Evolutionary conservation across 2,888 invertebrate species (phyloP), one percentile per base, ranked within the genome.

Genomic region (Doris montereyensis): DNA sequence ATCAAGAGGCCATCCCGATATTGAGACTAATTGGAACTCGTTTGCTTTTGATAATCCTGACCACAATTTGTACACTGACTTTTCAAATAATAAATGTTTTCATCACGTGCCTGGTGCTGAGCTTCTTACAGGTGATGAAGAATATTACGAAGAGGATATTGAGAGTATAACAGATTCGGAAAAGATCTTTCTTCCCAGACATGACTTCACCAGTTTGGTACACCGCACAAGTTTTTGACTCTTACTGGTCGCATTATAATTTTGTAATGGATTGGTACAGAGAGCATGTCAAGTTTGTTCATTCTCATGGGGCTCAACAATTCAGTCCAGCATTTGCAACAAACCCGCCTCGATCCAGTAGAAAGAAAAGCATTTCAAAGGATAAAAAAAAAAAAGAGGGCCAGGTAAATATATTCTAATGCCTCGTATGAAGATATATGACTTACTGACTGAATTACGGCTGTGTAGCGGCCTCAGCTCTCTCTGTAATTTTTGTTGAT

Each of bases 241-340:
- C 81, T 17, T 89, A 88, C 76, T 89, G 89, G 89, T 82, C 82
- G 13, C 87, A 88, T 81, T 89, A 88, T 82, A 68, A 82, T 13
- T 80, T 84, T 72, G 84, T 85, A 1, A 87, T 86, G 85, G 74
- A 81, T 0, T 89, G 89, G 88, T 87, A 87, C 77, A 68, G 82
- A 21, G 85, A 84, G 80, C 89, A 89, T 78, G 78, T 83, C 24
- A 65, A 84, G n/a, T 83, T 84, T 0, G 84, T 83, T 68, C 83
- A 82, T 35, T 35, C 57, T 1, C 26, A 75, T 21, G 21, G 8
- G 10, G 28, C 35, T n/a, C 10, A 24, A n/a, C 35, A n/a, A n/a
- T n/a, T n/a, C n/a, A n/a, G n/a, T n/a, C n/a, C n/a, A n/a, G n/a
- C n/a, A n/a, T n/a, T 17, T 2, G 2, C 68, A 68, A 30, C 5